Evolutionary conservation across 1,140 invertebrate genomes (phyloP).

Genomic region (Drosophila ogumai): DNA sequence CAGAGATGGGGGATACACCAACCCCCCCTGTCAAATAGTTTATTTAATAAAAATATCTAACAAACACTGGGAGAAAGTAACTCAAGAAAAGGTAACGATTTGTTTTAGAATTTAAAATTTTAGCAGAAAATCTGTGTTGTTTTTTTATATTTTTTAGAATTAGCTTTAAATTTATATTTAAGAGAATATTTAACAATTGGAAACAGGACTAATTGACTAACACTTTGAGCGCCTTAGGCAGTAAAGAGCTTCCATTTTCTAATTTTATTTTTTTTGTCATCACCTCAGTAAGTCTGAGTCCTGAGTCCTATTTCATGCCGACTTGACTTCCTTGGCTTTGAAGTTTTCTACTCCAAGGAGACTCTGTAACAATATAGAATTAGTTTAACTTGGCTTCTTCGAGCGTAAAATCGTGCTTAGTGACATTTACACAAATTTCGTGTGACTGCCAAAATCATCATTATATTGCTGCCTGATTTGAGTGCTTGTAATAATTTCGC

Average conservation of each 20-base stretch:
- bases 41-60: constrained; percentile 64
- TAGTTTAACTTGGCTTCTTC: background rate
- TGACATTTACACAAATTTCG: background rate
- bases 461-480: background rate
- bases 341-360: background rate
- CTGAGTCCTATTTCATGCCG: constrained; percentile 8
- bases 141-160: no score
- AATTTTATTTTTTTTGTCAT: background rate
- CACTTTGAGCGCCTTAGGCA: constrained; percentile 34
- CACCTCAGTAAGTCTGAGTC: background rate
- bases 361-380: background rate
- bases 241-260: constrained; percentile 23
- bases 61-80: background rate
- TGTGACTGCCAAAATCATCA: background rate
- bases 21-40: constrained; percentile 42
- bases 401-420: background rate
- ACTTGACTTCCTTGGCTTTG: background rate
- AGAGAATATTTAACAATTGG: no score
- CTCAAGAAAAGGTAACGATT: background rate
- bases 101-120: no score
- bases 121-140: background rate
- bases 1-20: background rate
- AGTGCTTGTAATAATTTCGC: background rate
- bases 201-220: background rate
- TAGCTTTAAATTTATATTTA: no score